phyloP scores from a whole-genome alignment of 2,797 vertebrate genomes.

The Halcyon smyrnensis region DNA sequence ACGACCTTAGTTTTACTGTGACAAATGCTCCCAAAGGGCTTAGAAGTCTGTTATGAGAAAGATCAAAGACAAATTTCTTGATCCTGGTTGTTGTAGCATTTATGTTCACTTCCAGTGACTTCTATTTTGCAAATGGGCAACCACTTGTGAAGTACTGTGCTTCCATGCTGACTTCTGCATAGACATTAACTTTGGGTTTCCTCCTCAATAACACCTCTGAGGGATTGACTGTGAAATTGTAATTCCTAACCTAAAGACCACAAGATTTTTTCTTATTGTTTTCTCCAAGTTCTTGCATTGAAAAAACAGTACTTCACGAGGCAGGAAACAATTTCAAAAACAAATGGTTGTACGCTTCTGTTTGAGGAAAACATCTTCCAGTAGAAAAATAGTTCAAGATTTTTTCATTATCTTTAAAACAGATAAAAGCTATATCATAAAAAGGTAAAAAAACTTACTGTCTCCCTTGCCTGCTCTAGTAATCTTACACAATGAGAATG shows the following conservation, averaged over 20 bases:
- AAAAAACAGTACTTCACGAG: background rate
- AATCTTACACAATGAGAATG: background rate
- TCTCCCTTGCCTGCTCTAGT: background rate
- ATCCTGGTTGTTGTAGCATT: background rate
- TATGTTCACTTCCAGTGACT: background rate
- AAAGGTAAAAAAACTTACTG: background rate
- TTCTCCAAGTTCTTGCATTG: background rate
- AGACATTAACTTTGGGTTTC: background rate
- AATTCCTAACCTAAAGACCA: background rate
- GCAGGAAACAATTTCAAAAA: background rate
- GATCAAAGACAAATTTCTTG: background rate
- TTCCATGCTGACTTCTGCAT: background rate
- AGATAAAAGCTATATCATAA: background rate
- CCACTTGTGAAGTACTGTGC: background rate
- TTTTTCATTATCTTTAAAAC: constrained; percentile 24
- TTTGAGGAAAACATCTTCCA: background rate
- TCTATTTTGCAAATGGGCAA: background rate
- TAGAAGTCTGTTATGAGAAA: background rate
- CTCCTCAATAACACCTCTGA: background rate
- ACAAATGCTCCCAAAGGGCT: background rate
- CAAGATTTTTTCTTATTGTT: background rate
- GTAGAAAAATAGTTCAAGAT: constrained; percentile 2
- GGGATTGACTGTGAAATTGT: background rate
- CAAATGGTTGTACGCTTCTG: background rate
- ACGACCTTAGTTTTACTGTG: background rate